Evolutionary conservation across 2,888 invertebrate genomes (phyloP).

Genomic region (Calameuta idolon): DNA sequence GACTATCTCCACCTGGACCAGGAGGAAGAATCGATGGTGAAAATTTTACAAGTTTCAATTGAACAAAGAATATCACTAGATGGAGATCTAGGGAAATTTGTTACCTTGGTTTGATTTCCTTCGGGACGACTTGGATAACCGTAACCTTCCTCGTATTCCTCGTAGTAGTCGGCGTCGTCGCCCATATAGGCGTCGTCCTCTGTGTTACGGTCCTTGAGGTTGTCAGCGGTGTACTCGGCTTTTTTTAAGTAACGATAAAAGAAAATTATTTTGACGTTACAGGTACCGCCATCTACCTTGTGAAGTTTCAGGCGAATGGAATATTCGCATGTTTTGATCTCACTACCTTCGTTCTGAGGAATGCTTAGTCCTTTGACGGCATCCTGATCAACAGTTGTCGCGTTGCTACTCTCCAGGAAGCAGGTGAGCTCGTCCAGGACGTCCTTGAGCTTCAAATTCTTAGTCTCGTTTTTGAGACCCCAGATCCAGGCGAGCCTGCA

Average conservation of each 20-base stretch:
- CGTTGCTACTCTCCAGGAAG: conserved; percentile 70
- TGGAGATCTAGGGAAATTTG: no score
- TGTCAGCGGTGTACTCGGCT: conserved; percentile 50
- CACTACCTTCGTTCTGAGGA: conserved; percentile 53
- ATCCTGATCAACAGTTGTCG: conserved; percentile 48
- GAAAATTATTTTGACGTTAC: no score
- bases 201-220: conserved; percentile 24
- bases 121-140: no score
- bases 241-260: no score
- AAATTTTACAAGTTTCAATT: no score
- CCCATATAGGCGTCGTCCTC: conserved; percentile 38
- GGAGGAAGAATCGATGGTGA: no score
- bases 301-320: no score
- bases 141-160: conserved; percentile 26
- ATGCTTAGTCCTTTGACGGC: conserved; percentile 53
- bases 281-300: no score
- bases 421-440: conserved; percentile 80
- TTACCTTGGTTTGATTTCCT: no score
- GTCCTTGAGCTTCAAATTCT: conserved; percentile 76
- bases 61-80: no score
- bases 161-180: conserved; percentile 44
- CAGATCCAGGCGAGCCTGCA: conserved; percentile 87
- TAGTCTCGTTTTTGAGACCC: conserved; percentile 79
- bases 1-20: conserved; percentile 46
- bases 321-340: neutral